phyloP scores from a whole-genome alignment of 2,888 invertebrate species.

The Abrostola tripartita region DNA sequence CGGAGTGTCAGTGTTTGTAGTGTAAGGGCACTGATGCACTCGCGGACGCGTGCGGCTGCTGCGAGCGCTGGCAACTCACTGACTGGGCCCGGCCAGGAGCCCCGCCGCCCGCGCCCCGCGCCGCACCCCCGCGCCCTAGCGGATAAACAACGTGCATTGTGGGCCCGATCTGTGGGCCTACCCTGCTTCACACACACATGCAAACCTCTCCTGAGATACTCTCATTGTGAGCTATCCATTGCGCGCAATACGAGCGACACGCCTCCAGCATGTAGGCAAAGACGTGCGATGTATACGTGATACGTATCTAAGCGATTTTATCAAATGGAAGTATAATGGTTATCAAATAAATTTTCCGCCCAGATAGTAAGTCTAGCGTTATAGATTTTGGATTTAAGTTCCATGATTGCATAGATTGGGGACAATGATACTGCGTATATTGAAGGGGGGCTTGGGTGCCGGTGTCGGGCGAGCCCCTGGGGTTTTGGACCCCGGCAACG shows the following conservation, averaged over 20 bases:
- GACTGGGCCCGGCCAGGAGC: conserved; percentile 85
- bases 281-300: conserved; percentile 55
- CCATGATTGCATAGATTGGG: conserved; percentile 70
- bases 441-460: conserved; percentile 26
- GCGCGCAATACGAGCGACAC: conserved; percentile 29
- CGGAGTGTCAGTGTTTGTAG: conserved; percentile 76
- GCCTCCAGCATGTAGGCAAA: neutral
- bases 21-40: conserved; percentile 72
- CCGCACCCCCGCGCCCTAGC: conserved; percentile 75
- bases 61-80: conserved; percentile 79
- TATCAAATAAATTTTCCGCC: conserved; percentile 79
- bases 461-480: conserved; percentile 20
- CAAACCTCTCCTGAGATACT: conserved; percentile 63
- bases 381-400: conserved; percentile 83
- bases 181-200: conserved; percentile 71
- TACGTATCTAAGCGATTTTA: conserved; percentile 43
- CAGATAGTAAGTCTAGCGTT: conserved; percentile 79
- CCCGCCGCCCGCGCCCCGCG: conserved; percentile 66
- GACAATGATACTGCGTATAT: conserved; percentile 57
- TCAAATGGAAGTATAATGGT: conserved; percentile 64
- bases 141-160: conserved; percentile 88
- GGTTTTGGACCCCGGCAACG: conserved; percentile 5
- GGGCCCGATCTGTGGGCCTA: conserved; percentile 83
- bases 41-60: conserved; percentile 75
- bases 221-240: conserved; percentile 51